A percentile compares a stretch with the other conserved stretches of the same genome.
Evolutionary conservation across 2,113 vertebrate genomes (phyloP).

Genomic region (Perca schrenkii): DNA sequence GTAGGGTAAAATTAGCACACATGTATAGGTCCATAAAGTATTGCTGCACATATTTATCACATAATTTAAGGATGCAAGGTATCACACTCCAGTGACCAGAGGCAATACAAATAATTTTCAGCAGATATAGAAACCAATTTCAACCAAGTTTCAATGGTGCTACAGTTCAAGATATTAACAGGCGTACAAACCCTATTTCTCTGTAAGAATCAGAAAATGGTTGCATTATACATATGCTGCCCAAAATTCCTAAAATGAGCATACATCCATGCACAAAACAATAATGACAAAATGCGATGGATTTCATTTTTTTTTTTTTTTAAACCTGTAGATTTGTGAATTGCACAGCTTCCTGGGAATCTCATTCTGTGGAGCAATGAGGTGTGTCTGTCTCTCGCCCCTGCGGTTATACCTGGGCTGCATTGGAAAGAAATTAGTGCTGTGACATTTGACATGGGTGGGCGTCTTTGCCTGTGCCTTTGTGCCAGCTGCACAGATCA

Average conservation of each 20-base stretch:
- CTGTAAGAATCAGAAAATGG: slow-evolving; percentile 10
- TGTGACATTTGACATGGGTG: slow-evolving; percentile 84
- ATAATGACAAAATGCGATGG: slow-evolving; percentile 29
- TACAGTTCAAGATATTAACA: slow-evolving; percentile 17
- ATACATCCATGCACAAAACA: slow-evolving; percentile 30
- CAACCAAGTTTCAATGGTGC: slow-evolving; percentile 15
- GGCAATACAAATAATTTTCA: slow-evolving; percentile 2
- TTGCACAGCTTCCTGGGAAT: slow-evolving; percentile 38
- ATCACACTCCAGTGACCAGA: slow-evolving; percentile 16
- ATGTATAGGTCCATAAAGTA: background rate
- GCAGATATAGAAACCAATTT: slow-evolving; percentile 17
- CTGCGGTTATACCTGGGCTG: slow-evolving; percentile 74
- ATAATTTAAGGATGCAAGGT: slow-evolving; percentile 24
- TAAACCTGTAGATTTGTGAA: slow-evolving; percentile 51
- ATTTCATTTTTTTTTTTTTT: slow-evolving; percentile 19
- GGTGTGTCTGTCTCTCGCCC: slow-evolving; percentile 70
- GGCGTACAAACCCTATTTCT: background rate
- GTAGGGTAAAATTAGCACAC: slow-evolving; percentile 12
- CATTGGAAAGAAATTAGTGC: slow-evolving; percentile 82
- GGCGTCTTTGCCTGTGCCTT: slow-evolving; percentile 74
- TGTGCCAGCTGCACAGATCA: slow-evolving; percentile 68
- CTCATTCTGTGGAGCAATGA: slow-evolving; percentile 61
- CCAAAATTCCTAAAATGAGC: slow-evolving; percentile 17
- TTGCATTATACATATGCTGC: slow-evolving; percentile 8
- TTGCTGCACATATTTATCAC: slow-evolving; percentile 17